phyloP scores from a whole-genome alignment of 2,888 invertebrate genomes.

The Cataglyphis cursor region DNA sequence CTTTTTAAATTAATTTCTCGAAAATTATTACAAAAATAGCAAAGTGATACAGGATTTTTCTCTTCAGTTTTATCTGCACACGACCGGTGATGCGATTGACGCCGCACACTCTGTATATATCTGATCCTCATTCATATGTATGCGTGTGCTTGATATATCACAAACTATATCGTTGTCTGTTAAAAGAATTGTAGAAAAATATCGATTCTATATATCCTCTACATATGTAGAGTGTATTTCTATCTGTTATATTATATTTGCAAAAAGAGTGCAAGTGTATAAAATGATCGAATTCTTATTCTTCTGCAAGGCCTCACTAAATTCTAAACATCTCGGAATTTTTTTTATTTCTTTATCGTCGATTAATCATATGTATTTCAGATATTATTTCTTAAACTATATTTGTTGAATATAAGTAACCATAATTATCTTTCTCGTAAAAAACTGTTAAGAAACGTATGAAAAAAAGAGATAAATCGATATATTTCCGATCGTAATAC shows the following conservation, averaged over 20 bases:
- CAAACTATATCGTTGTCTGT: background rate
- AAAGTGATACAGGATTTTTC: too few species aligned
- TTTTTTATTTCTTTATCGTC: background rate
- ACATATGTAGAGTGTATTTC: background rate
- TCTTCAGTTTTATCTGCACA: too few species aligned
- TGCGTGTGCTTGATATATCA: too few species aligned
- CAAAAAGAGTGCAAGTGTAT: background rate
- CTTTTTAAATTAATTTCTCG: too few species aligned
- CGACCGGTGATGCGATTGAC: too few species aligned
- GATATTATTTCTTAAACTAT: background rate
- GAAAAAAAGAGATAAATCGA: background rate
- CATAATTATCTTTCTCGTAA: background rate
- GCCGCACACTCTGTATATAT: too few species aligned
- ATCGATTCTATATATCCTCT: background rate
- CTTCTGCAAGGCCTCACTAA: background rate
- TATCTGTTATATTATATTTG: background rate
- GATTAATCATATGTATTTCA: background rate
- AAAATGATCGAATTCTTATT: background rate
- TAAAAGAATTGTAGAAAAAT: background rate
- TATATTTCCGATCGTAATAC: background rate
- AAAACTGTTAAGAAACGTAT: background rate
- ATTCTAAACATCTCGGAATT: background rate
- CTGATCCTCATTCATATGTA: too few species aligned
- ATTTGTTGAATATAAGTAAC: background rate
- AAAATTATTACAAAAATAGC: too few species aligned